phyloP scores from a whole-genome alignment of 1,140 invertebrate genomes.

The Proctacanthus coquilletti region DNA sequence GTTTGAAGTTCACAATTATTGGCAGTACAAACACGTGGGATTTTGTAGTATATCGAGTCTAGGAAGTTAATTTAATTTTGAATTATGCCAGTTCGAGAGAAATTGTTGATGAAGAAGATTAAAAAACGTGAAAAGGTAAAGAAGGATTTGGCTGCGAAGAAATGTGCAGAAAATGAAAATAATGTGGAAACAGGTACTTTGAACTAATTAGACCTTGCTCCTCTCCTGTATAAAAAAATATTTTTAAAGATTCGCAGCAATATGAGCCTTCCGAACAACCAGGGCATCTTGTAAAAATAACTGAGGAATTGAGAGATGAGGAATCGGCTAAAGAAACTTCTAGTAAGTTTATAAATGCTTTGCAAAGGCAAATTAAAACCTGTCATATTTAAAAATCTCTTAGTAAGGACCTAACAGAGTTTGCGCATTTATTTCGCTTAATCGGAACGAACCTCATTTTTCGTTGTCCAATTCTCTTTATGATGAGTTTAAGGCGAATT shows the following conservation, averaged over 20 bases:
- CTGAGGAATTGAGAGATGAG: constrained; percentile 6
- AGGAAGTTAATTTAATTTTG: too few species aligned
- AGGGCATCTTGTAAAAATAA: constrained; percentile 3
- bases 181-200: too few species aligned
- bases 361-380: too few species aligned
- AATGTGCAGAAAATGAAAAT: constrained; percentile 30
- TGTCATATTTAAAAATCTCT: too few species aligned
- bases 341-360: too few species aligned
- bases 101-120: constrained; percentile 61
- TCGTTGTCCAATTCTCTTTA: background rate
- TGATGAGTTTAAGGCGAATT: constrained; percentile 18
- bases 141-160: constrained; percentile 39
- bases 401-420: constrained; percentile 8
- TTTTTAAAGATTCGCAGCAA: too few species aligned
- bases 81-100: constrained; percentile 64
- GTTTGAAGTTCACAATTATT: too few species aligned
- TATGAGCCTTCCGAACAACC: constrained; percentile 17
- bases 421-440: constrained; percentile 3
- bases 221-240: too few species aligned
- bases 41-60: too few species aligned
- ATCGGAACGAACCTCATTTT: background rate
- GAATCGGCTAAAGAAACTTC: too few species aligned
- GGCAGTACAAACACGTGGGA: too few species aligned
- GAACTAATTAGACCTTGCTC: too few species aligned
- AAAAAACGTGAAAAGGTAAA: constrained; percentile 59